Base-by-base conservation (phyloP, 2,888 invertebrate species). In the Latrodectus hesperus region DNA sequence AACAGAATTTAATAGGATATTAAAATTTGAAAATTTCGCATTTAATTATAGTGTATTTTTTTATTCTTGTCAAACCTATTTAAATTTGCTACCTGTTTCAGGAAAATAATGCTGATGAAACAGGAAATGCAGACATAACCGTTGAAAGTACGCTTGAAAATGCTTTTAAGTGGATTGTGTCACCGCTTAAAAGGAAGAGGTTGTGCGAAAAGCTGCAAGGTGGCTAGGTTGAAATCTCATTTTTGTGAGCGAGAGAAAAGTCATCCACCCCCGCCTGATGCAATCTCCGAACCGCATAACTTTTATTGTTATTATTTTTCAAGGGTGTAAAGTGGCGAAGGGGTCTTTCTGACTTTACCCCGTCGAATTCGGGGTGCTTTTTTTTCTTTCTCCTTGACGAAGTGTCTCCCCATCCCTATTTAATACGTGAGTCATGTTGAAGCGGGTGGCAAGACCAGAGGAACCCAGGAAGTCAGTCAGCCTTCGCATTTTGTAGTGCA, bases 261-360 rank as follows among this genome's bases (percentile, higher is more conserved):
- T 11, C 9, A 60, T 75, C 22, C 26, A 14, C 26, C 60, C 9
- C 51, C 17, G 38, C 52, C 53, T 17, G 17, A 38, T 38, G 12
- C 70, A 55, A 70, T 78, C 70, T 55, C 53, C 60, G 51, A 70
- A 68, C 9, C 65, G 78, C 55, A 51, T 64, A 38, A 53, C 51
- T 72, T 85, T 49, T 80, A 60, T 68, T 68, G 55, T 75, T 73
- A 72, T 84, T 38, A 38, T 38, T 38, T 87, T 77, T 64, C 51
- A 64, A 85, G 79, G 60, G 84, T 77, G 73, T 85, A 64, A 85
- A 85, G 86, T 87, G 86, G 71, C 60, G 81, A 87, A 75, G 81
- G 68, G 81, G 75, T 76, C 73, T 68, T 67, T 87, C 81, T 67
- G 68, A 26, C 51, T 73, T 17, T 26, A 49, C 75, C 68, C 67